Base-by-base conservation (phyloP, 2,113 vertebrate genomes). In the Python bivittatus region DNA sequence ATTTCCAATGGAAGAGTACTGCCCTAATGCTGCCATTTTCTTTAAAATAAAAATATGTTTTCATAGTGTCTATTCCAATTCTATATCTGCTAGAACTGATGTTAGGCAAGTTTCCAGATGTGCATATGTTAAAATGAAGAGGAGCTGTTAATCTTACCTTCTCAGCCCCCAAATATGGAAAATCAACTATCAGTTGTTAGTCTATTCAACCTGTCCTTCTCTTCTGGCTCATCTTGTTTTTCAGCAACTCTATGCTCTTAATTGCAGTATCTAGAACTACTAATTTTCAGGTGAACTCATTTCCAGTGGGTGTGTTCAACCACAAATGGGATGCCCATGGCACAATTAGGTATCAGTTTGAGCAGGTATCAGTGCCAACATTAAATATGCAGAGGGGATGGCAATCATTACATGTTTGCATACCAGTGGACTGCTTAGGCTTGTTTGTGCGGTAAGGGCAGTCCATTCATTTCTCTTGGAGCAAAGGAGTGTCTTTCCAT, bases 341-440 rank as follows among this genome's bases (percentile, higher is more conserved):
- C 72, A 85, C 42, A 91, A 91, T 58, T 57, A 68, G 48, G 1
- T 93, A 91, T 91, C 72, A 72, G 52, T 68, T 91, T 57, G 38
- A 93, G 86, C 90, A 53, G 52, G 42, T 44, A 44, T 3, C 0
- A 0, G 68, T 91, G 91, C 91, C 88, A 88, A 0, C 0, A 60
- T 33, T 13, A 42, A 0, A 42, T 7, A 1, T 20, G 1, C 27
- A 27, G 48, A 87, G 93, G 95, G 0, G 84, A 90, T 93, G 91
- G 92, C 57, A 88, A 38, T 53, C 11, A 42, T 13, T 3, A 52
- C 0, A 0, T 2, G 9, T 57, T 91, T 17, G 11, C 38, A 84
- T 44, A 54, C 79, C 68, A 29, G 79, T 86, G 93, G 91, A 88
- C 91, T 93, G 95, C 94, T 95, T 91, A 86, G 94, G 94, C 92